These are phyloP conservation scores for Drosophila mimetica DNA, from an alignment of 2,888 invertebrate genomes.

Conservation along the genomic window DNA sequence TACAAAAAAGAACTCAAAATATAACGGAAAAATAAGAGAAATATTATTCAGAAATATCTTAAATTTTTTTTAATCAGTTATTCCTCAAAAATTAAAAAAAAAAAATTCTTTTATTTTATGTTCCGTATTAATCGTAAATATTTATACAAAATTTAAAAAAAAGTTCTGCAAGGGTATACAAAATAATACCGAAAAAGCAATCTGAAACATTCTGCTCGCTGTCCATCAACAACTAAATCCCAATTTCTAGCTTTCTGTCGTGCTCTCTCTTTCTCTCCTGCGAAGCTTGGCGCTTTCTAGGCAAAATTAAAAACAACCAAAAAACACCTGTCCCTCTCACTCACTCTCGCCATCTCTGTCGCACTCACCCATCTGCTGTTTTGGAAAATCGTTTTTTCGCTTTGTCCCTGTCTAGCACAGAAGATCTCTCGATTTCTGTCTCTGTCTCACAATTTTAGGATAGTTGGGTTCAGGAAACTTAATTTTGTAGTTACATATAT, in stretches of 20 bases:
- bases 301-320: not conserved
- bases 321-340: slow-evolving; percentile 8
- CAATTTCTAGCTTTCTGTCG: slow-evolving; percentile 13
- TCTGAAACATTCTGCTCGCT: not conserved
- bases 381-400: slow-evolving; percentile 10
- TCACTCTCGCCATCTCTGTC: slow-evolving; percentile 12
- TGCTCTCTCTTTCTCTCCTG: slow-evolving; percentile 7
- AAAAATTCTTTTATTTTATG: too few species aligned
- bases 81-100: not conserved
- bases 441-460: not conserved
- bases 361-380: slow-evolving; percentile 13
- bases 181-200: not conserved
- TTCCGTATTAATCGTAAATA: too few species aligned
- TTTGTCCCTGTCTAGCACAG: not conserved
- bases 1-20: too few species aligned
- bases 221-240: not conserved
- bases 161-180: slow-evolving; percentile 11
- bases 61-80: too few species aligned
- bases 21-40: too few species aligned
- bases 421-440: not conserved
- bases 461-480: not conserved
- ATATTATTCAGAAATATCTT: too few species aligned
- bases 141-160: too few species aligned
- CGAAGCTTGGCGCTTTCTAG: slow-evolving; percentile 18
- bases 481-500: not conserved